Percentiles rank a stretch among this genome's conserved stretches.
phyloP scores from a whole-genome alignment of 64 coral and sea anemone species.

The Anthopleura sola region DNA sequence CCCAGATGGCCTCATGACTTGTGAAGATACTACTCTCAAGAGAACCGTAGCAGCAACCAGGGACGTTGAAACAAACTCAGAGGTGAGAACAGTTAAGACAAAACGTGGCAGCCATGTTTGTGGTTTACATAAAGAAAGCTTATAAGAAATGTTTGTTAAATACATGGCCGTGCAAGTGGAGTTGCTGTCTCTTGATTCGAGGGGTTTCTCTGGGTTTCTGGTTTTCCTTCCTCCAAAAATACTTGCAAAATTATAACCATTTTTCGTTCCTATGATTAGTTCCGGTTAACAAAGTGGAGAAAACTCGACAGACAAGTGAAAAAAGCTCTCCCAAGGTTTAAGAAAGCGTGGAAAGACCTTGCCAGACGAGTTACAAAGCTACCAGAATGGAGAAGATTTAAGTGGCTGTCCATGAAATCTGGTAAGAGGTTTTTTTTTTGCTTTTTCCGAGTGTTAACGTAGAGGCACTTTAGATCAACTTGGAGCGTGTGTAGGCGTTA shows the following conservation, averaged over 20 bases:
- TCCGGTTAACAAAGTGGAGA: constrained; percentile 43
- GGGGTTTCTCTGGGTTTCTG: neutral
- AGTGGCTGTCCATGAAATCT: constrained; percentile 64
- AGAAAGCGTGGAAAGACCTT: constrained; percentile 57
- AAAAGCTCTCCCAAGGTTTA: constrained; percentile 36
- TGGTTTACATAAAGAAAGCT: no score
- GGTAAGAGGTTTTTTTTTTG: constrained; percentile 24
- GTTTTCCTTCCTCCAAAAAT: neutral
- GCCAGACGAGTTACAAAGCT: constrained; percentile 55
- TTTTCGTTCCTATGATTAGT: neutral
- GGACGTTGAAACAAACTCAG: constrained; percentile 41
- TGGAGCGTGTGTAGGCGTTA: no score
- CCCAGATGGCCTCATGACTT: constrained; percentile 78
- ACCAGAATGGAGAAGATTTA: constrained; percentile 80
- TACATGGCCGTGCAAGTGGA: no score
- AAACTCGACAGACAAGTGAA: constrained; percentile 68
- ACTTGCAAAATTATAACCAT: neutral
- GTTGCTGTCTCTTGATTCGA: neutral
- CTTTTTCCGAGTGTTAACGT: neutral
- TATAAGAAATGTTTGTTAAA: no score
- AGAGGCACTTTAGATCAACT: no score
- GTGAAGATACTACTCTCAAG: constrained; percentile 52
- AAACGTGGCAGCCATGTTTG: no score
- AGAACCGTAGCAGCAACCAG: constrained; percentile 62
- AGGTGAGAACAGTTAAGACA: neutral